Evolutionary conservation across 2,113 vertebrate species (phyloP).

Genomic region (Thermophis baileyi): DNA sequence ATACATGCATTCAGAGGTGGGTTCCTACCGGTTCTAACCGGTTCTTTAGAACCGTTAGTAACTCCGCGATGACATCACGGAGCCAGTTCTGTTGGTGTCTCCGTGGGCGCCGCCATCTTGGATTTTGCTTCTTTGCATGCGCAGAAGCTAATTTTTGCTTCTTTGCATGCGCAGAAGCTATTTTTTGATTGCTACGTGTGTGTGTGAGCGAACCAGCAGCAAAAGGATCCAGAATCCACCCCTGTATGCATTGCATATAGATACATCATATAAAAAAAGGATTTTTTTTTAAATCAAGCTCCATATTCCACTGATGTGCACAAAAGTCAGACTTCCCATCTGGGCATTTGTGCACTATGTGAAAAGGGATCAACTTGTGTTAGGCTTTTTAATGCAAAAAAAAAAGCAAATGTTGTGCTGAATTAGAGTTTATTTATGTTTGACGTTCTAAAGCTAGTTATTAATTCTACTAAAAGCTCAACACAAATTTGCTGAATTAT

Average conservation of each 20-base stretch:
- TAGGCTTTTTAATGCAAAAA: background rate
- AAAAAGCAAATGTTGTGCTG: background rate
- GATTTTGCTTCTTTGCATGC: too few species aligned
- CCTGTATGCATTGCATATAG: background rate
- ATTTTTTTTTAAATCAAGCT: background rate
- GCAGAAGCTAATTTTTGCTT: too few species aligned
- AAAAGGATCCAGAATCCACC: too few species aligned
- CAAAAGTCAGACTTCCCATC: background rate
- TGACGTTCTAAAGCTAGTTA: background rate
- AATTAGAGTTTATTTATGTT: background rate
- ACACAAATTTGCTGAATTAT: background rate
- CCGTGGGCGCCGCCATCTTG: too few species aligned
- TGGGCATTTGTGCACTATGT: background rate
- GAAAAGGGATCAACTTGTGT: background rate
- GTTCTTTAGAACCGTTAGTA: too few species aligned
- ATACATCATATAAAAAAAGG: background rate
- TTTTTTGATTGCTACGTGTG: too few species aligned
- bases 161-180: too few species aligned
- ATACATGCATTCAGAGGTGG: background rate
- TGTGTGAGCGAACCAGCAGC: too few species aligned
- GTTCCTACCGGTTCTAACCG: too few species aligned
- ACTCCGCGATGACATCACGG: too few species aligned
- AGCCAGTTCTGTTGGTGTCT: too few species aligned
- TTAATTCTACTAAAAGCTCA: background rate
- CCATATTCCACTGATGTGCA: background rate